Evolutionary conservation across 30 jellyfish, hydroid and myxozoan species (phyloP).

Genomic region (Sanderia malayensis): DNA sequence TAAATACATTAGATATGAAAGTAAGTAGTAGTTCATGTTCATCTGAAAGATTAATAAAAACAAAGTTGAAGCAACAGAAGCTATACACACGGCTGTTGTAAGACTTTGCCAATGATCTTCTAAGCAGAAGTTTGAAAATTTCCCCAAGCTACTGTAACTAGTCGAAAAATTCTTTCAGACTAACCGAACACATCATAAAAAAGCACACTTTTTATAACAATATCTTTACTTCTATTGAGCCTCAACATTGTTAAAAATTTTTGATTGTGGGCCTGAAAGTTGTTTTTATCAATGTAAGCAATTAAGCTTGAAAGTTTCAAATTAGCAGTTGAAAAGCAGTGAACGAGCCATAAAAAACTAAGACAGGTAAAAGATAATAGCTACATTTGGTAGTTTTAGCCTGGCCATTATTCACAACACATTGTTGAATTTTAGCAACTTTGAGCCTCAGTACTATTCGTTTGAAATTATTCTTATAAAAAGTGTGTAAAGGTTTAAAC

Average conservation of each 20-base stretch:
- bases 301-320: not conserved
- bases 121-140: not conserved
- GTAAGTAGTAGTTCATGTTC: not conserved
- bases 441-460: not conserved
- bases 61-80: slow-evolving; percentile 1
- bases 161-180: not conserved
- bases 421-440: not conserved
- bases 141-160: not conserved
- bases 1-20: not conserved
- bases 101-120: slow-evolving; percentile 1
- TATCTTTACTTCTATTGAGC: not conserved
- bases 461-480: not conserved
- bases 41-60: not conserved
- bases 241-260: not conserved
- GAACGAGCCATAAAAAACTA: not conserved
- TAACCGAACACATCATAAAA: not conserved
- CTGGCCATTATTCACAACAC: not conserved
- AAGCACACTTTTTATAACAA: not conserved
- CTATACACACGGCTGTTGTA: not conserved
- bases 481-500: not conserved
- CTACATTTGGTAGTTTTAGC: not conserved
- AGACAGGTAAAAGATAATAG: not conserved
- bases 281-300: not conserved
- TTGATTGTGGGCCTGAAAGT: not conserved
- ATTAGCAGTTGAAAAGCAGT: not conserved